phyloP scores from a whole-genome alignment of 1,140 invertebrate species.

The Arion vulgaris region DNA sequence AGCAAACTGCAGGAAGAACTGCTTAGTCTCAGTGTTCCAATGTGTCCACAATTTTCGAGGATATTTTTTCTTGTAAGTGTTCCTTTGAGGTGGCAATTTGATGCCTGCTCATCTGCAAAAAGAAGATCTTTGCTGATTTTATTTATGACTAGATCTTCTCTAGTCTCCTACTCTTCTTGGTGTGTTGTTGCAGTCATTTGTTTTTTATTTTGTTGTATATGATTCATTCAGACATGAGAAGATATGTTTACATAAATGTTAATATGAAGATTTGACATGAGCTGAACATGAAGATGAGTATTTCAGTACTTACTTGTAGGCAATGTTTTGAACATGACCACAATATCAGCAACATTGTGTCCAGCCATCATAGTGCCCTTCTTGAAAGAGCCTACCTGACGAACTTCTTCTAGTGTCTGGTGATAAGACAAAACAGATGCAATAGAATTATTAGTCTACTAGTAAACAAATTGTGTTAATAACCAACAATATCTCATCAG shows the following conservation, averaged over 20 bases:
- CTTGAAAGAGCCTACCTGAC: slow-evolving; percentile 97
- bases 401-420: slow-evolving; percentile 95
- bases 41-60: slow-evolving; percentile 98
- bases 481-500: background rate
- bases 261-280: no score
- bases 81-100: no score
- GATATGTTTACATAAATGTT: no score
- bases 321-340: slow-evolving; percentile 97
- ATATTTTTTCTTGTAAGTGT: slow-evolving; percentile 96
- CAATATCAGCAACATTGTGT: slow-evolving; percentile 95
- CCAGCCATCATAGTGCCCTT: slow-evolving; percentile 98
- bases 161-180: no score
- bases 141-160: no score
- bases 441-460: no score
- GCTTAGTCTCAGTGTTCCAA: slow-evolving; percentile 99
- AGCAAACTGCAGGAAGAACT: slow-evolving; percentile 94
- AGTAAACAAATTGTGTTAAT: background rate
- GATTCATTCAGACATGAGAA: no score
- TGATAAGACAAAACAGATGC: background rate
- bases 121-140: no score
- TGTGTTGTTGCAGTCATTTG: no score
- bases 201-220: no score
- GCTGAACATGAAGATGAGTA: no score
- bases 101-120: no score
- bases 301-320: slow-evolving; percentile 84